Base-by-base conservation (phyloP, 2,797 vertebrate genomes). In the Myoxocephalus aenaeus region DNA sequence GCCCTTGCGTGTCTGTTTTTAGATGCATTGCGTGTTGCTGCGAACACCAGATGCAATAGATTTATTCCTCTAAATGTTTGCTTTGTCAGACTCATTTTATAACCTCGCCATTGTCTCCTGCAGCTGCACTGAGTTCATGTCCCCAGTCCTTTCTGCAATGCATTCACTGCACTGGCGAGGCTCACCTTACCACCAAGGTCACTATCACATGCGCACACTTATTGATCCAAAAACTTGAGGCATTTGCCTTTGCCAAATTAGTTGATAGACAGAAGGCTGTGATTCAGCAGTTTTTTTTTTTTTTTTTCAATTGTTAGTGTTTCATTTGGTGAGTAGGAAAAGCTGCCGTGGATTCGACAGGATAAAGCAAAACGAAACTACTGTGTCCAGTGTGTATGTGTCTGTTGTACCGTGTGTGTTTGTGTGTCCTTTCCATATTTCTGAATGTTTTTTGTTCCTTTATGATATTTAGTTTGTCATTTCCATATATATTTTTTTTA, bases 371-470 rank as follows among this genome's bases (percentile, higher is more conserved):
- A 85, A 78, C 79, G 71, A 90, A 91, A 86, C 80, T 70, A 70
- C 81, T 42, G 74, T 77, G 29, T 82, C 69, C 75, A 29, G 67
- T 59, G 22, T 77, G 73, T 81, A 50, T 29, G 2, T 29, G 29
- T 29, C 2, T 88, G 66, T 78, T 86, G 70, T 85, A 77, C 38
- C 27, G 48, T 80, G 42, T 80, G 44, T 81, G 84, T 89, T 81
- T 92, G 72, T 93, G 42, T 86, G 87, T 91, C 77, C 25, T 87
- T 89, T 90, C 84, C 86, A 84, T 90, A 32, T 53, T 74, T 67
- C 10, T 77, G 64, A 71, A 51, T 83, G 61, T 85, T 79, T 70
- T 76, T 18, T 48, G 46, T 93, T 88, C 40, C 56, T 87, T 82
- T 71, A 29, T 64, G 15, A 27, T 73, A 40, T 71, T 69, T 11